Evolutionary conservation across 2,113 vertebrate genomes (phyloP).

Genomic region (Rhinopomastus cyanomelas): DNA sequence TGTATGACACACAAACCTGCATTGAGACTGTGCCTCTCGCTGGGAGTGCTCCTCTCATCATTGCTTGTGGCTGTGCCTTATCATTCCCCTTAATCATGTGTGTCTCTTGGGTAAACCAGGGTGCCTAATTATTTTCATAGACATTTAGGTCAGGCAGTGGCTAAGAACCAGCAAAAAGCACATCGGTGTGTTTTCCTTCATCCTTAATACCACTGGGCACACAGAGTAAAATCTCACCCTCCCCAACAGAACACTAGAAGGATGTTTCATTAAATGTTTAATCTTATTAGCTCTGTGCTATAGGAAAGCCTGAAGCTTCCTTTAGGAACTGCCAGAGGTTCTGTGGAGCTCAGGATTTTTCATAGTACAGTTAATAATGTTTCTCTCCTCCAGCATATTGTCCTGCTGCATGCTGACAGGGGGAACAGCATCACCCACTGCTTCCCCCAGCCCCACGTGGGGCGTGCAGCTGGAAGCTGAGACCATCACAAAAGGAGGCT

Average conservation of each 20-base stretch:
- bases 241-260: slow-evolving; percentile 7
- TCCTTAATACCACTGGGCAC: neutral
- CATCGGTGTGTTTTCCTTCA: neutral
- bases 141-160: slow-evolving; percentile 33
- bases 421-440: neutral
- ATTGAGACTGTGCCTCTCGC: neutral
- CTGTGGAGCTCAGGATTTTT: neutral
- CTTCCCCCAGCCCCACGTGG: neutral
- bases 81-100: neutral
- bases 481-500: slow-evolving; percentile 27
- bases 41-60: neutral
- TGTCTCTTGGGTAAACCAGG: neutral
- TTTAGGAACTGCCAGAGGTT: slow-evolving; percentile 31
- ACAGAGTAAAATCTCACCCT: neutral
- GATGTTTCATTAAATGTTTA: slow-evolving; percentile 20
- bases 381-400: neutral
- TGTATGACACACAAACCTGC: slow-evolving; percentile 42
- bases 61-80: neutral
- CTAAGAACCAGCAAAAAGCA: neutral
- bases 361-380: slow-evolving; percentile 36
- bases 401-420: neutral
- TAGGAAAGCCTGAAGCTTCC: slow-evolving; percentile 27
- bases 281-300: slow-evolving; percentile 34
- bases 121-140: slow-evolving; percentile 30
- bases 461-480: neutral